These are phyloP conservation scores for Catostomus latipinnis DNA, from an alignment of 2,797 vertebrate species.

Conservation along the genomic window DNA sequence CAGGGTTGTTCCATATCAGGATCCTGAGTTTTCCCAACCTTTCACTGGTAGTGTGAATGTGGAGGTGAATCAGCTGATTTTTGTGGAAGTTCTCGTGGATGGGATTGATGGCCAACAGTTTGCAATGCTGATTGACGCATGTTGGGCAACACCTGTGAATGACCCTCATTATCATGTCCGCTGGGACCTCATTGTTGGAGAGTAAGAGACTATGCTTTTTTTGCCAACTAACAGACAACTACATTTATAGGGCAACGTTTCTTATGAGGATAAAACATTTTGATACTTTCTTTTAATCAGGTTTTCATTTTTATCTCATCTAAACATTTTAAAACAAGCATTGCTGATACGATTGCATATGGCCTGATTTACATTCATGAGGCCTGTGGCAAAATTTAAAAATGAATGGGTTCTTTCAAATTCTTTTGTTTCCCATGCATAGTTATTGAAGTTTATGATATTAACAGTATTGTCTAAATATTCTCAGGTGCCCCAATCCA, in stretches of 20 bases:
- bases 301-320: too few relatives aligned
- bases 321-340: too few relatives aligned
- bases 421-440: too few relatives aligned
- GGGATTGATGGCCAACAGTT: conserved; percentile 65
- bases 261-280: too few relatives aligned
- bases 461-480: neutral
- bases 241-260: neutral
- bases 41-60: conserved; percentile 38
- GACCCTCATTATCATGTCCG: conserved; percentile 43
- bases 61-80: conserved; percentile 65
- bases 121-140: conserved; percentile 68
- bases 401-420: too few relatives aligned
- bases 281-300: too few relatives aligned
- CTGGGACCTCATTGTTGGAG: conserved; percentile 68
- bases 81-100: conserved; percentile 66
- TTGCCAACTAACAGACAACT: too few relatives aligned
- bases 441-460: neutral
- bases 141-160: conserved; percentile 75
- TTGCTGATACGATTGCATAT: too few relatives aligned
- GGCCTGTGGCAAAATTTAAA: too few relatives aligned
- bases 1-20: conserved; percentile 67
- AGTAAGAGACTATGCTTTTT: conserved; percentile 60
- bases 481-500: conserved; percentile 30
- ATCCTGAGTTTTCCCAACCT: conserved; percentile 61
- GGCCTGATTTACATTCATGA: too few relatives aligned